Percentiles rank a stretch among this genome's conserved stretches.
Evolutionary conservation across 2,797 vertebrate genomes (phyloP).

Genomic region (Leontocebus nigricollis): DNA sequence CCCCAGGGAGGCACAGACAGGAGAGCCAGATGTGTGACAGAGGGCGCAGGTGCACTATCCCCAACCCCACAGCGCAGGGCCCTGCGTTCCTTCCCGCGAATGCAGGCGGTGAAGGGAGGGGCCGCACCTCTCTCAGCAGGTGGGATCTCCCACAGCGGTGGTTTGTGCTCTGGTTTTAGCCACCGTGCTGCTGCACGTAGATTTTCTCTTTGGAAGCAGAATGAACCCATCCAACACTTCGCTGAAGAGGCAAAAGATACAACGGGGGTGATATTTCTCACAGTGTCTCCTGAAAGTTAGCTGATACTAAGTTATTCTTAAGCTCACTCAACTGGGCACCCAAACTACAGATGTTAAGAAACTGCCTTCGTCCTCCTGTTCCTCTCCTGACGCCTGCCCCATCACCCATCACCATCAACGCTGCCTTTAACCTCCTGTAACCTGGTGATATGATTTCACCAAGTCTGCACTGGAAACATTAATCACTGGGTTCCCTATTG

Average conservation of each 20-base stretch:
- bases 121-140: neutral
- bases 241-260: accelerated
- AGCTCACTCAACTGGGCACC: too few species aligned
- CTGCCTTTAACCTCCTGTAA: too few species aligned
- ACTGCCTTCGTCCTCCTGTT: too few species aligned
- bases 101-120: neutral
- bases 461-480: neutral
- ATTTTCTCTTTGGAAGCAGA: neutral
- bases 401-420: accelerated
- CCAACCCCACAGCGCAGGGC: accelerated
- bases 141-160: accelerated
- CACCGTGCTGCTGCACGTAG: accelerated
- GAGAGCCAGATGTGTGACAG: neutral
- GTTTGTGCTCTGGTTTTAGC: too few species aligned
- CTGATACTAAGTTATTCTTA: too few species aligned
- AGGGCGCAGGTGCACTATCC: accelerated
- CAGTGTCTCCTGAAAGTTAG: accelerated
- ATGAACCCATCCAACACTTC: too few species aligned
- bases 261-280: accelerated
- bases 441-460: neutral
- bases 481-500: accelerated
- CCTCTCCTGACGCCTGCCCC: neutral
- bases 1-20: accelerated
- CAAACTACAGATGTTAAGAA: neutral
- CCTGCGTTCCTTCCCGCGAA: too few species aligned